Evolutionary conservation across 2,113 vertebrate genomes (phyloP).

Genomic region (Eurystomus gularis): DNA sequence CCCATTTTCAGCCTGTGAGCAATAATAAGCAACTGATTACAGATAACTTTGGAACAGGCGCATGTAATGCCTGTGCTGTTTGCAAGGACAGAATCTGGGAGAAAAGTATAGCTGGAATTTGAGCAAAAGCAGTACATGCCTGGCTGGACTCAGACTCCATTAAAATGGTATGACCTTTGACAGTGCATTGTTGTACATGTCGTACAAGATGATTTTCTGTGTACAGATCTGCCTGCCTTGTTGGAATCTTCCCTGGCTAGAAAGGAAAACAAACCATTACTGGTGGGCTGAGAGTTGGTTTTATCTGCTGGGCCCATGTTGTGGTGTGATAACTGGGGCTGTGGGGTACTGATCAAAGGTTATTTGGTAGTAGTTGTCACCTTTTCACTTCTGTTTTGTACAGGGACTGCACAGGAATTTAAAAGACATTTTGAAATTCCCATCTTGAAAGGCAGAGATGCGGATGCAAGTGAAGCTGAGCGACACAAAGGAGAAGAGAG

Average conservation of each 20-base stretch:
- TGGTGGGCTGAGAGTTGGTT: not conserved
- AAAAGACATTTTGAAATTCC: constrained; percentile 95
- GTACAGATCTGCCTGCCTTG: not conserved
- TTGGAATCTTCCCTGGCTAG: not conserved
- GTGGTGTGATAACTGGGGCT: not conserved
- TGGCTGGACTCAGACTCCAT: not conserved
- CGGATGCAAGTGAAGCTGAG: constrained; percentile 86
- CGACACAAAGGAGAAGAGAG: constrained; percentile 87
- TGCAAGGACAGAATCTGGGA: not conserved
- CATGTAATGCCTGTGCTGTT: not conserved
- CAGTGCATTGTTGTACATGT: not conserved
- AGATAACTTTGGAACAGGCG: not conserved
- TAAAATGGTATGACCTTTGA: not conserved
- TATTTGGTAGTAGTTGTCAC: not conserved
- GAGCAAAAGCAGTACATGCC: not conserved
- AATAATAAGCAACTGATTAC: not conserved
- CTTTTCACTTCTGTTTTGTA: constrained; percentile 6
- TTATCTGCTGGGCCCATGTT: not conserved
- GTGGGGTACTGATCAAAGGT: not conserved
- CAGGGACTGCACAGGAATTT: constrained; percentile 95
- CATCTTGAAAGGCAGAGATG: constrained; percentile 93
- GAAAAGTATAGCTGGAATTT: not conserved
- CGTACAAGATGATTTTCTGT: not conserved
- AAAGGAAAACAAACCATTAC: not conserved
- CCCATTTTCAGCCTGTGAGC: not conserved